Evolutionary conservation across 64 coral and sea anemone genomes (phyloP), one percentile per base, ranked within the genome.

Genomic region (Hydrozoanthus tunicans): DNA sequence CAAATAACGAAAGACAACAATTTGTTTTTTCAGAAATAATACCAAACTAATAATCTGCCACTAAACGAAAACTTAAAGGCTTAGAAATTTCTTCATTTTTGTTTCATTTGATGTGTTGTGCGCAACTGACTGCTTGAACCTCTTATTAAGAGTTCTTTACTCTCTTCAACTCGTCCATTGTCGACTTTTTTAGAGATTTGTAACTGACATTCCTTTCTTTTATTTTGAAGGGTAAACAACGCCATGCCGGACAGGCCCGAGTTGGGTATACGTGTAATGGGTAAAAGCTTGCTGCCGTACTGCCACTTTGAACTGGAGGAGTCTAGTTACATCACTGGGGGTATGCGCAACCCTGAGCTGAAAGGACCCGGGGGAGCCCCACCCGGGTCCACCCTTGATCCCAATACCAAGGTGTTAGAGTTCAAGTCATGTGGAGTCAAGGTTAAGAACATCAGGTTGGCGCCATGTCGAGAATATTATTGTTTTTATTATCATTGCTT

Each of bases 401-500:
- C 91, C 3, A 99, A 92, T 8, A 99, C 97, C 1, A 99, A 92
- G 57, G 97, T 99, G 60, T 79, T 99, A 23, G 97, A 99, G 69
- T 99, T 99, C 77, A 95, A 99, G 76, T 99, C 97, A 25, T 99
- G 97, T 68, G 97, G 97, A 56, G 90, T 99, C 32, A 99, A 99
- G 64, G 94, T 99, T 63, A 99, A 96, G 75, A 95, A 96, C 68
- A 72, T 89, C 14, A 99, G 90, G 97, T 99, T 81, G 32, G 32
- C 32, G 32, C 32, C 32, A 43, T 43, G 2, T 43, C 32, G 32
- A 43, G 32, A 43, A 1, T 43, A 43, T 43, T 43, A 43, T 43
- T 43, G 32, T 43, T 43, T 43, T 43, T 43, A 43, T 20, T 20
- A 20, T 20, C 20, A 20, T 20, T 20, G 20, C 20, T 20, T 20